These are phyloP conservation scores for Ceyx cyanopectus DNA, from an alignment of 2,113 vertebrate species.

Conservation along the genomic window DNA sequence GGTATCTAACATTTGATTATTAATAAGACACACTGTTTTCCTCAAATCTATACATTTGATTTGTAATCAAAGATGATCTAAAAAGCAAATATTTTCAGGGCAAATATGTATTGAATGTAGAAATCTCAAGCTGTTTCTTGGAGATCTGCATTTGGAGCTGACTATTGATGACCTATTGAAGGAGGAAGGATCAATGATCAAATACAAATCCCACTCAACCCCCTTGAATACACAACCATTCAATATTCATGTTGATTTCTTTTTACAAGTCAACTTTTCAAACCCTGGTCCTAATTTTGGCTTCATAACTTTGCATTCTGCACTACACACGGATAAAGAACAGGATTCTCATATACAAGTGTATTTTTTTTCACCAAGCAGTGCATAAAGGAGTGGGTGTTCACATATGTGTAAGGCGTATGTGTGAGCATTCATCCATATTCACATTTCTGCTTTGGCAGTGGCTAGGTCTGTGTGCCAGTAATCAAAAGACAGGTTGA, in stretches of 20 bases:
- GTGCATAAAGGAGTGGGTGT: neutral
- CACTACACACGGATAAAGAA: neutral
- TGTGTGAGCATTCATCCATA: conserved; percentile 13
- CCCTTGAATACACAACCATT: neutral
- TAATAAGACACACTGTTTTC: neutral
- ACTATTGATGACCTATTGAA: neutral
- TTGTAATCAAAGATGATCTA: neutral
- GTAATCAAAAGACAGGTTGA: conserved; percentile 47
- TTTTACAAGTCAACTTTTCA: neutral
- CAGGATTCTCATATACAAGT: neutral
- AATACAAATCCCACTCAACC: neutral
- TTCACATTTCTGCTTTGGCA: conserved; percentile 9
- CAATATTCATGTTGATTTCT: neutral
- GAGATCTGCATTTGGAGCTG: neutral
- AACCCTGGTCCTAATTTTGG: conserved; percentile 3
- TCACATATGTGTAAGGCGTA: conserved; percentile 28
- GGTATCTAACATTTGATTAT: neutral
- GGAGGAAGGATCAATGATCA: neutral
- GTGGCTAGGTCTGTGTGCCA: conserved; percentile 3
- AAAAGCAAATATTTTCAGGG: neutral
- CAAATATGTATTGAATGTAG: neutral
- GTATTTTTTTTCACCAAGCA: conserved; percentile 7
- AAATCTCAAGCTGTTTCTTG: neutral
- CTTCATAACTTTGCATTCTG: neutral
- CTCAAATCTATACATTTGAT: neutral